Base-by-base conservation (phyloP, 2,888 invertebrate species). In the Ischnura elegans region DNA sequence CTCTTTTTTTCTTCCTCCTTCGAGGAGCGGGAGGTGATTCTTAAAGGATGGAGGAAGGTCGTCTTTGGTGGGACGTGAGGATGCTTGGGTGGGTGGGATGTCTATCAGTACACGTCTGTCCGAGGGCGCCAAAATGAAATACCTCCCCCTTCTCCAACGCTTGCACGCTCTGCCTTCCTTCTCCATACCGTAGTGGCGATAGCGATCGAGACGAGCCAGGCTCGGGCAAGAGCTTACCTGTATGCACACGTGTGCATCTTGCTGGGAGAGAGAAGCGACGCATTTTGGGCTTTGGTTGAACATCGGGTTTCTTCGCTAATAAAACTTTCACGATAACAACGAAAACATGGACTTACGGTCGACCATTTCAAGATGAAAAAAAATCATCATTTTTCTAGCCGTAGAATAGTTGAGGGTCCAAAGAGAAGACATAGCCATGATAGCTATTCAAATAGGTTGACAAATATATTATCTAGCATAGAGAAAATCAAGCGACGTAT, bases 71-170 rank as follows among this genome's bases (percentile, higher is more conserved):
- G n/a, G n/a, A n/a, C n/a, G n/a, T n/a, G n/a, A 36, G 36, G 76
- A 36, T 29, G 76, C 25, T 21, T n/a, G 61, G 76, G 76, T 13
- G 76, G 76, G 76, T 25, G 36, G 76, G 29, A 76, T 25, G 10
- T 16, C 76, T 76, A 76, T 76, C 76, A 36, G 66, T 76, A 36
- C 36, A 16, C 16, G 76, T 36, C 76, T 76, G 76, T 76, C 76
- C 76, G 76, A 76, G 29, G 76, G 76, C 76, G 76, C 76, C 25
- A 76, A 76, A 76, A 76, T 76, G 76, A 76, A 76, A 76, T 76
- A 76, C 76, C 76, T 76, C 76, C 76, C 76, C 36, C 76, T 13
- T n/a, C n/a, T n/a, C n/a, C n/a, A n/a, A n/a, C n/a, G 29, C 76
- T 76, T 36, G 76, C n/a, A 25, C 25, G 61, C n/a, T 61, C 19